phyloP scores from a whole-genome alignment of 2,888 invertebrate genomes.

The Xanthostigma xanthostigma region DNA sequence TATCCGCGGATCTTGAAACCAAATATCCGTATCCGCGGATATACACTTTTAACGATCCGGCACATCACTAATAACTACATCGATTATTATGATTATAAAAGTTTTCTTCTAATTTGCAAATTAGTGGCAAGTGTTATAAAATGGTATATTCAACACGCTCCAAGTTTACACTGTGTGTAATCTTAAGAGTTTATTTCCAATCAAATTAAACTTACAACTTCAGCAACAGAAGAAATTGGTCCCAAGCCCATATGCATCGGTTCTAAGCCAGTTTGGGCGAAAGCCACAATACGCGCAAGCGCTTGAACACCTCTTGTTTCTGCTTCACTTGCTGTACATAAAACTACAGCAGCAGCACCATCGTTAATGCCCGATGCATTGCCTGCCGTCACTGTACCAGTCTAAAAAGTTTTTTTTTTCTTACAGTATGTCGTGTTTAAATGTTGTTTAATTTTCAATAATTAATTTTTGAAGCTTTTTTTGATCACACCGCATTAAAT shows the following conservation, averaged over 20 bases:
- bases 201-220: constrained; percentile 37
- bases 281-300: constrained; percentile 59
- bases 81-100: background rate
- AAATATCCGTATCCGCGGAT: too few species aligned
- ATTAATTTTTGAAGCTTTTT: too few species aligned
- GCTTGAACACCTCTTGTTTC: constrained; percentile 39
- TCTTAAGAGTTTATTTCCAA: background rate
- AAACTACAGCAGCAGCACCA: constrained; percentile 73
- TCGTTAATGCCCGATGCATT: constrained; percentile 75
- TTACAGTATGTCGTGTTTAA: background rate
- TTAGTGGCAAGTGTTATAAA: too few species aligned
- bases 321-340: constrained; percentile 45
- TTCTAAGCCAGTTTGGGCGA: constrained; percentile 64
- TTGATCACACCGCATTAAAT: too few species aligned
- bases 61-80: too few species aligned
- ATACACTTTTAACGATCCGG: too few species aligned
- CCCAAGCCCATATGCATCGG: constrained; percentile 69
- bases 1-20: too few species aligned
- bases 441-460: too few species aligned
- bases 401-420: constrained; percentile 21
- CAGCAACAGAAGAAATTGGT: constrained; percentile 53
- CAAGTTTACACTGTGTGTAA: background rate
- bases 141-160: background rate
- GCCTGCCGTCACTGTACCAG: constrained; percentile 60
- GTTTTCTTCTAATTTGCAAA: background rate